Evolutionary conservation across 2,113 vertebrate genomes (phyloP).

Genomic region (Bufo gargarizans): DNA sequence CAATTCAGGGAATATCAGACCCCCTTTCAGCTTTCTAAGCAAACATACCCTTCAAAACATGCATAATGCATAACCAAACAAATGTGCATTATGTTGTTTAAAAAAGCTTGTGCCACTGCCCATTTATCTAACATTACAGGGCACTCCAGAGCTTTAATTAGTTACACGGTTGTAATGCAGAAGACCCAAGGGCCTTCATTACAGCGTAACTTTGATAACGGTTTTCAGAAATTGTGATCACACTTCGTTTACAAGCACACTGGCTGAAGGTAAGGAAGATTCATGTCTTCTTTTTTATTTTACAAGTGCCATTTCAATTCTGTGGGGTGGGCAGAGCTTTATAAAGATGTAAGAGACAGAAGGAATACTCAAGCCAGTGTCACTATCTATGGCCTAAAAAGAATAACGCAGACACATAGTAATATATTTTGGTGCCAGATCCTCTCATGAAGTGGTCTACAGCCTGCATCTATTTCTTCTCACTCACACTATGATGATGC

Average conservation of each 20-base stretch:
- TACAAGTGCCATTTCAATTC: background rate
- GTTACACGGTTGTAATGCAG: conserved; percentile 48
- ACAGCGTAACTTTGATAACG: conserved; percentile 41
- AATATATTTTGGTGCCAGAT: background rate
- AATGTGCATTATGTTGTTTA: conserved; percentile 49
- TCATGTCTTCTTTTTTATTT: background rate
- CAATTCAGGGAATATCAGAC: background rate
- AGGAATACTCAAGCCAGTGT: background rate
- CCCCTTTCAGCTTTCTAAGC: conserved; percentile 28
- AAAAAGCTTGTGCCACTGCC: conserved; percentile 26
- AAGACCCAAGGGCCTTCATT: conserved; percentile 51
- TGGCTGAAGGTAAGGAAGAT: conserved; percentile 40
- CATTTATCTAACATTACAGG: conserved; percentile 55
- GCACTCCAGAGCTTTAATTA: conserved; percentile 54
- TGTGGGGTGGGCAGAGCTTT: background rate
- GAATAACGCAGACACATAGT: background rate
- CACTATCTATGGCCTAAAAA: background rate
- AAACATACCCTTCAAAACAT: conserved; percentile 24
- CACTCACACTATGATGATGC: background rate
- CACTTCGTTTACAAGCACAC: conserved; percentile 16
- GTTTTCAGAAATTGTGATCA: conserved; percentile 43
- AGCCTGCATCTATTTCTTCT: background rate
- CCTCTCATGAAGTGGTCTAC: background rate
- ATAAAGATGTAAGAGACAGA: background rate
- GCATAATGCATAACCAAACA: conserved; percentile 26